Base-by-base conservation (phyloP, 2,888 invertebrate species). In the Mylabris sibirica region DNA sequence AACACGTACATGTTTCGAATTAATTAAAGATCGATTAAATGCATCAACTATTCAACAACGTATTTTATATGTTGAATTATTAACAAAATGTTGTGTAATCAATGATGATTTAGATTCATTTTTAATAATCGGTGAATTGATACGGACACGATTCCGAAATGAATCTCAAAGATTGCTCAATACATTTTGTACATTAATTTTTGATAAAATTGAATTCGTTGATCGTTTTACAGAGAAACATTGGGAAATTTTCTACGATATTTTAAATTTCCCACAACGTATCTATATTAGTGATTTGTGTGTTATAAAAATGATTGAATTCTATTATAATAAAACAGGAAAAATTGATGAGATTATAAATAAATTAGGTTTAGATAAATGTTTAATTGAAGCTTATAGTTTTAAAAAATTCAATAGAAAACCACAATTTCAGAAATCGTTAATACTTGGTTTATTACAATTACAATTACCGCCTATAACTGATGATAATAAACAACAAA, bases 71-170 rank as follows among this genome's bases (percentile, higher is more conserved):
- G 9, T 38, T 17, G 22, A n/a, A 26, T 9, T 24, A 34, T 35
- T 62, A 34, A 30, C 22, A 8, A 3, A 41, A 20, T 9, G 17
- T 17, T 62, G 62, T 38, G 17, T 62, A 8, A 38, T 38, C 6
- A 62, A 62, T 38, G n/a, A 38, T 1, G 62, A 62, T 62, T 17
- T 62, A 41, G 62, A 35, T 38, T 34, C 24, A 9, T 38, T 62
- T 4, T 41, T 38, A 22, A 12, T 12, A n/a, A 20, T 62, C 14
- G 34, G 34, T 22, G 22, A 62, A 2, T 5, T 66, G 4, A 12
- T 66, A n/a, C 24, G 26, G 11, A 26, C 11, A 22, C 38, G 66
- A 14, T 60, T 66, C 57, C 63, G 59, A 49, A 66, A 66, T 14
- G 66, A 66, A 30, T 17, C 34, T 30, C 20, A 22, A 59, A 2